A percentile compares a stretch with the other conserved stretches of the same genome.
These are phyloP conservation scores for Hybognathus amarus DNA, from an alignment of 2,797 vertebrate species.

Conservation along the genomic window DNA sequence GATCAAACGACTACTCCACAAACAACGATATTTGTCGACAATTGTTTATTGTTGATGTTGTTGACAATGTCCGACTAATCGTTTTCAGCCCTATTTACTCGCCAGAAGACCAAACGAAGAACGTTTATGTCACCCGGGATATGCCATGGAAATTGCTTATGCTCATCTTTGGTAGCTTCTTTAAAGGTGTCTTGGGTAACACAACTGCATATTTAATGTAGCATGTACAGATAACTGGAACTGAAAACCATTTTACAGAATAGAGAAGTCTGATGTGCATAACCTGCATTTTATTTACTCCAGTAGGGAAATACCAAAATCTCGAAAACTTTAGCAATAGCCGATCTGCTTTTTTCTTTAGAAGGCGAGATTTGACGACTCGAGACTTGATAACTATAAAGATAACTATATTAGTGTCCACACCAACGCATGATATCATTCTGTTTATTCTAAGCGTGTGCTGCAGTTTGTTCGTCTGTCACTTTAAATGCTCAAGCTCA, in stretches of 20 bases:
- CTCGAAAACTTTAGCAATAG: background rate
- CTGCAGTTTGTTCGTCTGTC: background rate
- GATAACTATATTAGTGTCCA: background rate
- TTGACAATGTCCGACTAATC: too few relatives aligned
- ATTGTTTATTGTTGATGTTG: too few relatives aligned
- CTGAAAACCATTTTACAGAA: background rate
- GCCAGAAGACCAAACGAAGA: background rate
- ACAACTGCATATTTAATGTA: background rate
- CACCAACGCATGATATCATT: background rate
- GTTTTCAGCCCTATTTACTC: too few relatives aligned
- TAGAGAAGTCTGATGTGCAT: background rate
- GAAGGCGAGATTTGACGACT: background rate
- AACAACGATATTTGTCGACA: too few relatives aligned
- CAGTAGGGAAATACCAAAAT: background rate
- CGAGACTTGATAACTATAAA: background rate
- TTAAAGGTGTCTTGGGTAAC: background rate
- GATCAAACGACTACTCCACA: too few relatives aligned
- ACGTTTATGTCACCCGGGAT: background rate
- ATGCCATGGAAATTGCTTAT: background rate
- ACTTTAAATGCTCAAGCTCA: background rate
- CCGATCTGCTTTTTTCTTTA: background rate
- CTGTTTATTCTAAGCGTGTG: too few relatives aligned
- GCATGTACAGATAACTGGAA: background rate
- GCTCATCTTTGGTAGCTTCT: background rate
- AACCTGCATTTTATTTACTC: background rate